phyloP scores from a whole-genome alignment of 2,113 vertebrate species.

The Platichthys stellatus region DNA sequence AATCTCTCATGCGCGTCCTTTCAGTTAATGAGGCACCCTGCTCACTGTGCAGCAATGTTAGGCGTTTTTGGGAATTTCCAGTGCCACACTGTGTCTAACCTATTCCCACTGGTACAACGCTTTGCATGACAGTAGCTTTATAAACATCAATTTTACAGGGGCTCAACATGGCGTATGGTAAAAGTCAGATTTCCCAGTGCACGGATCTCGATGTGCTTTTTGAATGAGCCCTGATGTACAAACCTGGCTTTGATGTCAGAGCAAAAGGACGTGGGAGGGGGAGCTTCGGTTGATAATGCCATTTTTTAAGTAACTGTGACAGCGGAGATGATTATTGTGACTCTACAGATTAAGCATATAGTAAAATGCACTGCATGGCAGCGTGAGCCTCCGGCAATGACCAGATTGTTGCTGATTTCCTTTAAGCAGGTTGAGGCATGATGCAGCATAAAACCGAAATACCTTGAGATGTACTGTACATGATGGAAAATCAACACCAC shows the following conservation, averaged over 20 bases:
- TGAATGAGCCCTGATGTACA: neutral
- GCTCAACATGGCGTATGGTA: neutral
- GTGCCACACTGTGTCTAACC: neutral
- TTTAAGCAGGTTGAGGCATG: slow-evolving; percentile 46
- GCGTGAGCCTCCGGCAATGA: neutral
- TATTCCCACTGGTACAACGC: neutral
- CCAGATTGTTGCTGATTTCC: slow-evolving; percentile 18
- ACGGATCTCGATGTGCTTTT: neutral
- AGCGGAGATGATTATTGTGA: slow-evolving; percentile 9
- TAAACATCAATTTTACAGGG: neutral
- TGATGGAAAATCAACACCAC: slow-evolving; percentile 31
- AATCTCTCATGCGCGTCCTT: neutral
- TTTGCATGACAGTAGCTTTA: neutral
- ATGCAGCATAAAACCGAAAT: slow-evolving; percentile 56
- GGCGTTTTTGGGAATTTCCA: neutral
- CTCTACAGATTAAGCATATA: slow-evolving; percentile 19
- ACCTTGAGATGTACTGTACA: slow-evolving; percentile 18
- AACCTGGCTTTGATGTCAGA: slow-evolving; percentile 4
- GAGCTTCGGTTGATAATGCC: neutral
- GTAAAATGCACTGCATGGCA: slow-evolving; percentile 14
- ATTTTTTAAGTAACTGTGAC: neutral
- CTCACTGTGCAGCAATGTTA: slow-evolving; percentile 4
- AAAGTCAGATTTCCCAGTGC: neutral
- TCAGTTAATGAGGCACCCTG: neutral
- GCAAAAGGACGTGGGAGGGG: neutral